These are phyloP conservation scores for Enteromius fasciolatus DNA, from an alignment of 2,797 vertebrate species.

Conservation along the genomic window DNA sequence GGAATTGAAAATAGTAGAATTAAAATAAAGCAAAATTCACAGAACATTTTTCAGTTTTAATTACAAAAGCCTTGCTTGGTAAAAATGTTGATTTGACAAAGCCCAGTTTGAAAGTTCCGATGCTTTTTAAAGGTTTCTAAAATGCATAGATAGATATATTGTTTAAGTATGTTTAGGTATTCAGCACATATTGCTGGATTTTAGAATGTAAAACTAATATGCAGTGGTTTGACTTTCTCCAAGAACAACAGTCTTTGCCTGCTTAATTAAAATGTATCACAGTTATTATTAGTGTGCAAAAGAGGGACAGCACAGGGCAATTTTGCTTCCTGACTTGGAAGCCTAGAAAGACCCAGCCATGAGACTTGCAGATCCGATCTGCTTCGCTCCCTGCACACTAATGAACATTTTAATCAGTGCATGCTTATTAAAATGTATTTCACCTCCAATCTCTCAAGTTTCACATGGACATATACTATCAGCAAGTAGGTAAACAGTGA, in stretches of 20 bases:
- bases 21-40: neutral
- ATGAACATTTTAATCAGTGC: constrained; percentile 44
- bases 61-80: neutral
- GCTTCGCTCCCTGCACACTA: neutral
- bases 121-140: neutral
- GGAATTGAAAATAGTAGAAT: neutral
- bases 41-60: neutral
- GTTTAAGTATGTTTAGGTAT: neutral
- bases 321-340: constrained; percentile 5
- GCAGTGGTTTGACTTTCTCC: neutral
- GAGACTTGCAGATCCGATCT: constrained; percentile 9
- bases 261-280: constrained; percentile 13
- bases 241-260: neutral
- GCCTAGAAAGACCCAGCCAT: neutral
- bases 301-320: constrained; percentile 6
- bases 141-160: neutral
- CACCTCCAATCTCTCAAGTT: neutral
- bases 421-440: constrained; percentile 28
- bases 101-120: neutral
- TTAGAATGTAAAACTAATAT: neutral
- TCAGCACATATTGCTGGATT: neutral
- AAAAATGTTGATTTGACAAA: neutral
- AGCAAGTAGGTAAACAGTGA: neutral
- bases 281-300: constrained; percentile 13
- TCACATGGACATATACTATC: neutral